Base-by-base conservation (phyloP, 2,113 vertebrate species). In the Garra rufa region DNA sequence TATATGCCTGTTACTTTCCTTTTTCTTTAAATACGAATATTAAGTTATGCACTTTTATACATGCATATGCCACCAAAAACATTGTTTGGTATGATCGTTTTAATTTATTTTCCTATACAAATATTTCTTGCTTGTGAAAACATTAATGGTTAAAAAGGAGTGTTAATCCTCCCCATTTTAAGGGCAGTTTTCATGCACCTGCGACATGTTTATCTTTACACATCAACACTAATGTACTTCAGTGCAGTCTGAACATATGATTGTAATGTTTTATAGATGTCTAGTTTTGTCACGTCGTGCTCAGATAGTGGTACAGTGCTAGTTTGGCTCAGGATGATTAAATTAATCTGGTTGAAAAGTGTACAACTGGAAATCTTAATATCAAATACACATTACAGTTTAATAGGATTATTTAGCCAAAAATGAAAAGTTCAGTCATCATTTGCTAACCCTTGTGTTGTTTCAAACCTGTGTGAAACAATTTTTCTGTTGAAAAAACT, bases 41-140 rank as follows among this genome's bases (percentile, higher is more conserved):
- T 82, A 55, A 55, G 70, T 71, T 82, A 82, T 70, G 80, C 80
- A 82, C 80, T 82, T 82, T 82, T 71, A 82, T 82, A 82, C 80
- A 55, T 69, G 63, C 79, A 69, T 70, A 70, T 55, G 21, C n/a
- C 80, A 82, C 80, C 80, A 82, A 67, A 81, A 50, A 48, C 61
- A 55, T 69, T n/a, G 57, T 81, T 63, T 52, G 74, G n/a, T n/a
- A 61, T 78, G 55, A 24, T 79, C n/a, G 13, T 57, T 57, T 57
- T n/a, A 3, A 41, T 79, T 63, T 28, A 43, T 63, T 63, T 70
- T 69, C 46, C 44, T 81, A 38, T 17, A 21, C 78, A 67, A 48
- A 67, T 48, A 44, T 67, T 67, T 48, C 9, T n/a, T 67, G 59
- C 38, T 79, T n/a, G 14, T 46, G 46, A 71, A 4, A 55, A 28